phyloP scores from a whole-genome alignment of 2,888 invertebrate species.

The Coenonympha glycerion region DNA sequence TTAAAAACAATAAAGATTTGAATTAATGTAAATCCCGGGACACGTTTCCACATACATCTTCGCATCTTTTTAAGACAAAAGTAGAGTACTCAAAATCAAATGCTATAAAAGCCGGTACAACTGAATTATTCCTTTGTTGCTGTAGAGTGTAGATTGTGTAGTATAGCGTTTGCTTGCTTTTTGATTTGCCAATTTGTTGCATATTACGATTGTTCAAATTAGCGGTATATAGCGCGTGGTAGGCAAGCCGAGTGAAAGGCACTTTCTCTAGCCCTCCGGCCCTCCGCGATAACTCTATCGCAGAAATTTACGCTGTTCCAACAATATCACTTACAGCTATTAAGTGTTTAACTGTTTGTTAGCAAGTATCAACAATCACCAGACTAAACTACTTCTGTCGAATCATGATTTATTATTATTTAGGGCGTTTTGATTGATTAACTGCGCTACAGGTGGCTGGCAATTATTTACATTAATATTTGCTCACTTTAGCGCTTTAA shows the following conservation, averaged over 20 bases:
- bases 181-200: constrained; percentile 31
- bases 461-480: constrained; percentile 15
- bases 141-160: background rate
- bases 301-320: constrained; percentile 67
- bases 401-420: constrained; percentile 13
- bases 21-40: background rate
- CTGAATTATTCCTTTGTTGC: too few species aligned
- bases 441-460: constrained; percentile 12
- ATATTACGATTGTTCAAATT: constrained; percentile 62
- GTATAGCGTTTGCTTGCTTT: background rate
- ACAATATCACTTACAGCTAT: constrained; percentile 59
- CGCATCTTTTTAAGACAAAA: too few species aligned
- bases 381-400: background rate
- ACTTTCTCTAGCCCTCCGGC: constrained; percentile 73
- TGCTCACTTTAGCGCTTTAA: constrained; percentile 4
- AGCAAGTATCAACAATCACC: constrained; percentile 1
- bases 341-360: constrained; percentile 8
- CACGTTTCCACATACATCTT: too few species aligned
- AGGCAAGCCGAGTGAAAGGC: constrained; percentile 65
- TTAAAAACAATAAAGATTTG: too few species aligned
- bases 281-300: constrained; percentile 60
- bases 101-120: too few species aligned
- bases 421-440: constrained; percentile 12
- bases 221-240: constrained; percentile 44
- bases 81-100: too few species aligned